These are phyloP conservation scores for Hydractinia echinata DNA, from an alignment of 30 jellyfish, hydroid and myxozoan genomes.

Conservation along the genomic window DNA sequence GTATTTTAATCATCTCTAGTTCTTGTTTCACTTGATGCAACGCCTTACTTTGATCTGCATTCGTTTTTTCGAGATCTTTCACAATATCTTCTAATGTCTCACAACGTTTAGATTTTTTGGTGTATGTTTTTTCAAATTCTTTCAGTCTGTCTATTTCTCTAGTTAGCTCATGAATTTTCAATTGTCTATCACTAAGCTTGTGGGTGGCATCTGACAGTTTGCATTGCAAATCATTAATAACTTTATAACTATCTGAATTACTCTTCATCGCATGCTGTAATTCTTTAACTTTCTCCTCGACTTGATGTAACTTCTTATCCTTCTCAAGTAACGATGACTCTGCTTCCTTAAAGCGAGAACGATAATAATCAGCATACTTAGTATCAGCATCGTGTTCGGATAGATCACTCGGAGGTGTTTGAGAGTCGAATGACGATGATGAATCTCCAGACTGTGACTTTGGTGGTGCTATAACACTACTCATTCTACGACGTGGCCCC, in stretches of 20 bases:
- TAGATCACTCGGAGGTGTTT: conserved; percentile 28
- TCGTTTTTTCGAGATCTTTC: conserved; percentile 43
- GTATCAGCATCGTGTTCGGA: conserved; percentile 64
- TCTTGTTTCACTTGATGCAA: conserved; percentile 66
- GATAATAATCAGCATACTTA: conserved; percentile 80
- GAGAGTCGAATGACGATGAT: conserved; percentile 19
- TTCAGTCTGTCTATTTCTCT: conserved; percentile 79
- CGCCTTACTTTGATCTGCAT: conserved; percentile 51
- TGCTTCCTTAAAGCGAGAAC: conserved; percentile 86
- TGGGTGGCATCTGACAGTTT: conserved; percentile 96
- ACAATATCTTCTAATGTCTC: conserved; percentile 53
- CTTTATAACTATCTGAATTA: conserved; percentile 64
- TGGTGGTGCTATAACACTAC: conserved; percentile 57
- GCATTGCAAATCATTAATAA: conserved; percentile 77
- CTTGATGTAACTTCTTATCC: conserved; percentile 65
- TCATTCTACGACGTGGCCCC: conserved; percentile 50
- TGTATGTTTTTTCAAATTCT: conserved; percentile 71
- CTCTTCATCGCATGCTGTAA: conserved; percentile 57
- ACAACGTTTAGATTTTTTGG: conserved; percentile 68
- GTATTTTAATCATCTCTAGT: conserved; percentile 67
- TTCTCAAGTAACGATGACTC: conserved; percentile 85
- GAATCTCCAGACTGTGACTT: conserved; percentile 20
- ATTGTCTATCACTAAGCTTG: conserved; percentile 91
- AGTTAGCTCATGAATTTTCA: conserved; percentile 92
- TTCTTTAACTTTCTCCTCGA: conserved; percentile 63